Base-by-base conservation (phyloP, 2,797 vertebrate species). In the Manis crassicaudata region DNA sequence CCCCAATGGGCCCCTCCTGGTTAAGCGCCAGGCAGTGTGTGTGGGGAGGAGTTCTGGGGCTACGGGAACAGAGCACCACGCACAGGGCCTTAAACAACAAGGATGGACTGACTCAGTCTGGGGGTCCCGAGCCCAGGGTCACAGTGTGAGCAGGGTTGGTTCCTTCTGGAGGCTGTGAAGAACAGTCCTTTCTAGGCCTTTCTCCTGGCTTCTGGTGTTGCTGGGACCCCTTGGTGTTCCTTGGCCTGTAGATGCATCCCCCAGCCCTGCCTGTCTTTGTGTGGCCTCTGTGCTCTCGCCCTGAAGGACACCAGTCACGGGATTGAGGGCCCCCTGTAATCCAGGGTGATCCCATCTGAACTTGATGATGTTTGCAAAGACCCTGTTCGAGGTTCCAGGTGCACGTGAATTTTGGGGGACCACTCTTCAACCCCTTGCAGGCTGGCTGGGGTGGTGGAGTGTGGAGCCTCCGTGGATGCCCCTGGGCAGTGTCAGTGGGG, bases 211-310 rank as follows among this genome's bases (percentile, higher is more conserved):
- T 58, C 16, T 6, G 32, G 32, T 32, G 43, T 6, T 23, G 77
- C n/a, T 0, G 4, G 27, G 27, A 20, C 2, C 18, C 27, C 8
- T 35, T 12, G 81, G 82, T 0, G 0, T 8, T 32, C 20, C 14
- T 32, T 20, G 76, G 20, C 50, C 27, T 14, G 37, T 25, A 2
- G 58, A 58, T 52, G 60, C 0, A 0, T n/a, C 35, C 40, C 14
- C 32, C 54, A 0, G 0, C 32, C 63, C 76, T n/a, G 32, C 21
- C 7, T 27, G 54, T 46, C 54, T 25, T 50, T 29, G 1, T 0
- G 0, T 2, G 35, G 50, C 14, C 60, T 35, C 58, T 58, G 72
- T 56, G 40, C 40, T 46, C 12, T 46, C 17, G 13, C 29, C 29
- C 25, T 32, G 1, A 21, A 73, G 62, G 62, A 76, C 35, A 23